Percentiles rank a stretch among this genome's conserved stretches.
Conservation (phyloP, 2,797 vertebrate species). For the Orestias chungarensis region DNA sequence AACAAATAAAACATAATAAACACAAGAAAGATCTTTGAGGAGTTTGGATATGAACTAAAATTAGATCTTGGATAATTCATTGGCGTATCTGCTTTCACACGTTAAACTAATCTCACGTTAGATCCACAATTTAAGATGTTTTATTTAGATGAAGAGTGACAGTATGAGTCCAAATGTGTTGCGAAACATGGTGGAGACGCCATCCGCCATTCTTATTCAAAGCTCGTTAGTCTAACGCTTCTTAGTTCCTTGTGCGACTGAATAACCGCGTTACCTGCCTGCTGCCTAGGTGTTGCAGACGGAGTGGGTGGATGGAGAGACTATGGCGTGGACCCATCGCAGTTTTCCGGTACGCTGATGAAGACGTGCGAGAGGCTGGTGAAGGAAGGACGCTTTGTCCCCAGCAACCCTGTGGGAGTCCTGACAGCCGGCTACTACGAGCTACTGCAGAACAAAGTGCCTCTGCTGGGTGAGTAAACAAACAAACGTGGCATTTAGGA, state of each 20-base stretch:
- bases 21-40: neutral
- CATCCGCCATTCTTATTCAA: too few species aligned
- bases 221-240: too few species aligned
- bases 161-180: too few species aligned
- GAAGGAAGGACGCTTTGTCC: constrained; percentile 94
- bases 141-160: too few species aligned
- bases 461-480: constrained; percentile 89
- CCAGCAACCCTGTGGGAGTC: constrained; percentile 94
- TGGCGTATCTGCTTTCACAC: neutral
- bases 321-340: constrained; percentile 97
- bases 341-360: constrained; percentile 98
- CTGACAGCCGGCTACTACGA: constrained; percentile 96
- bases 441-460: constrained; percentile 98
- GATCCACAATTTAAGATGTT: neutral
- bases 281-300: constrained; percentile 89
- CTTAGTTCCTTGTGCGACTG: neutral
- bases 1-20: neutral
- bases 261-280: constrained; percentile 4
- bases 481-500: too few species aligned
- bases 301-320: constrained; percentile 98
- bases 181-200: too few species aligned
- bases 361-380: constrained; percentile 96
- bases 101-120: neutral
- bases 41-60: neutral
- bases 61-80: neutral